Base-by-base conservation (phyloP, 2,113 vertebrate species). In the Pseudorasbora parva region DNA sequence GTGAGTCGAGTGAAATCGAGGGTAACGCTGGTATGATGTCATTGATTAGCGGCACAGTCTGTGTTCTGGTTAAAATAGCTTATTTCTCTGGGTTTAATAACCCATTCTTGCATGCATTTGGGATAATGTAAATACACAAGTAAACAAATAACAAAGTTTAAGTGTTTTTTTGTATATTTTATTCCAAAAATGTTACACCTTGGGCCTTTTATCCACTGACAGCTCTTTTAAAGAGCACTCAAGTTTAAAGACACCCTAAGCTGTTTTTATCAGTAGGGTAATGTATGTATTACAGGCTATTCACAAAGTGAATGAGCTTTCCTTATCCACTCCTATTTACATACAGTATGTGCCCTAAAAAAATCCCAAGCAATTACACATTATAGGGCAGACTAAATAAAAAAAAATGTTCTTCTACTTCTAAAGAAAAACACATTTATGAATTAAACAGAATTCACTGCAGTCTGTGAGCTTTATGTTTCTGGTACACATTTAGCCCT, bases 401-500 rank as follows among this genome's bases (percentile, higher is more conserved):
- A 47, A 73, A 72, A 15, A 1, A 2, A 30, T n/a, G n/a, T 19
- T 54, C 15, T 51, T 17, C 64, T 68, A 17, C 64, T 68, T 37
- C 17, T 37, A 68, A 37, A 37, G 30, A 8, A 68, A 68, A 68
- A 37, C 8, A 21, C 30, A 68, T 68, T 33, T 8, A 37, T 37
- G 23, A 77, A 82, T 57, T 54, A 64, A 43, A 27, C 30, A 47
- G 33, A 12, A 57, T 49, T 41, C 51, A 77, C 33, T 8, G 5
- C 10, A 2, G 1, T 37, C 47, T 51, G 62, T 23, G 30, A 72
- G 66, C 14, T 72, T 76, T 72, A 47, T 8, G 45, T 86, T 83
- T 54, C 21, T 69, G 17, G 51, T 41, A 9, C 41, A 77, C 60
- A 78, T 84, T 66, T 78, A 43, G 81, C 57, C 21, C 43, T 27